Evolutionary conservation across 30 jellyfish, hydroid and myxozoan genomes (phyloP), one percentile per base, ranked within the genome.

Genomic region (Rhopilema esculentum): DNA sequence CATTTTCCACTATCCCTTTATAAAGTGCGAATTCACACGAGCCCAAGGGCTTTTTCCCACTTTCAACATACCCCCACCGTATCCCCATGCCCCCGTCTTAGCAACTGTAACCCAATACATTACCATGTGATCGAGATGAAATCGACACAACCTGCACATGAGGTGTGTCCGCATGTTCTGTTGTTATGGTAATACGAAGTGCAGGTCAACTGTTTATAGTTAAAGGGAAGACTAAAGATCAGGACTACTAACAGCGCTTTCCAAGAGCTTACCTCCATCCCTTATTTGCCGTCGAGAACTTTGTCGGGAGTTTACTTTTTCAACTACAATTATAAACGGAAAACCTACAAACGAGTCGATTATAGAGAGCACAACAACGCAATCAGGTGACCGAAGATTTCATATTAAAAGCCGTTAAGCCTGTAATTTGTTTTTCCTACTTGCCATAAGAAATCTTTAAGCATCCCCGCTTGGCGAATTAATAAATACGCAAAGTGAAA

Each of bases 391-490:
- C 57, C 57, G 57, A 40, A 40, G 6, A 40, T 40, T n/a, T 40
- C 57, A 40, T 40, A 40, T 67, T 67, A 28, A 20, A 26, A 4
- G 78, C 22, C 78, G 49, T 20, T n/a, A 67, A 20, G 31, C 78
- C n/a, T 1, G 78, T 31, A 31, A 67, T 67, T 20, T 67, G 78
- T 20, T 67, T 63, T 67, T 67, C 78, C 78, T 67, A 67, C 57
- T 40, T 1, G 49, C 78, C 6, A 16, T 67, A n/a, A 20, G 18
- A 67, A n/a, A 67, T 67, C 33, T 67, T 26, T 16, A 31, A 20
- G 49, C 4, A 75, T 49, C 86, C 88, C 88, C 88, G 31, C 88
- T 25, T 28, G 73, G 73, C 67, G 50, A 19, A 75, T 27, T 62
- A 77, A 57, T 57, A 77, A 77, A 77, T 57, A 52, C 65, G 24